These are phyloP conservation scores for Lithobius niger DNA, from an alignment of 1,140 invertebrate species.

Conservation along the genomic window DNA sequence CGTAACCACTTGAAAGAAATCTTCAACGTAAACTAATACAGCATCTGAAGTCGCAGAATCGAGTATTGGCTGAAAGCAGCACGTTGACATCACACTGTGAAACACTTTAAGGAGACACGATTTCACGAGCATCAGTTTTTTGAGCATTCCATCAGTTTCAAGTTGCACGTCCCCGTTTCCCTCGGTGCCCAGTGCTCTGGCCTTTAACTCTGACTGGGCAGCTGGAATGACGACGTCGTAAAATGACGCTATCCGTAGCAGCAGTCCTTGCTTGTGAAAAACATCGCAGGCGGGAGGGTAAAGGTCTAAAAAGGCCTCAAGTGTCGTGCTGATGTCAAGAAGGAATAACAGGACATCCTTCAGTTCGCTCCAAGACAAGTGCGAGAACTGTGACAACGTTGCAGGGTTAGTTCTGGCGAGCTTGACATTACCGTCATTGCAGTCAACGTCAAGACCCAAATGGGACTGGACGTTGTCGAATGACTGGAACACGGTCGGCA, in stretches of 20 bases:
- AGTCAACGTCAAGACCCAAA: background rate
- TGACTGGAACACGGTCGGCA: slow-evolving; percentile 25
- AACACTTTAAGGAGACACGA: background rate
- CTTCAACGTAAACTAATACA: no score
- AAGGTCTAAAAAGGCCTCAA: slow-evolving; percentile 47
- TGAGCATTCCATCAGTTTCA: no score
- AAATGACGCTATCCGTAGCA: no score
- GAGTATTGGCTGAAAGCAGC: background rate
- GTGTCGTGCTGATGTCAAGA: slow-evolving; percentile 50
- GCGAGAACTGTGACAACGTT: no score
- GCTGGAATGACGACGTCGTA: no score
- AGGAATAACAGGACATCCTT: slow-evolving; percentile 55
- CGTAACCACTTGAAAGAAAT: no score
- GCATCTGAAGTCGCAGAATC: no score
- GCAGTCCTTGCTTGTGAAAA: slow-evolving; percentile 7
- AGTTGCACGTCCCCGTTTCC: no score
- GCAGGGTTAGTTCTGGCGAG: background rate
- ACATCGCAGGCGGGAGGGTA: slow-evolving; percentile 39
- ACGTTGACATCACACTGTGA: background rate
- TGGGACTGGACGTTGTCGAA: background rate
- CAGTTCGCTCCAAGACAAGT: slow-evolving; percentile 30
- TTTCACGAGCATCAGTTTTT: no score
- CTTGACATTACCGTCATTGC: background rate
- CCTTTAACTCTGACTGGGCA: no score
- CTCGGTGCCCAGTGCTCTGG: no score